Evolutionary conservation across 1,140 invertebrate species (phyloP).

Genomic region (Babylonia areolata): DNA sequence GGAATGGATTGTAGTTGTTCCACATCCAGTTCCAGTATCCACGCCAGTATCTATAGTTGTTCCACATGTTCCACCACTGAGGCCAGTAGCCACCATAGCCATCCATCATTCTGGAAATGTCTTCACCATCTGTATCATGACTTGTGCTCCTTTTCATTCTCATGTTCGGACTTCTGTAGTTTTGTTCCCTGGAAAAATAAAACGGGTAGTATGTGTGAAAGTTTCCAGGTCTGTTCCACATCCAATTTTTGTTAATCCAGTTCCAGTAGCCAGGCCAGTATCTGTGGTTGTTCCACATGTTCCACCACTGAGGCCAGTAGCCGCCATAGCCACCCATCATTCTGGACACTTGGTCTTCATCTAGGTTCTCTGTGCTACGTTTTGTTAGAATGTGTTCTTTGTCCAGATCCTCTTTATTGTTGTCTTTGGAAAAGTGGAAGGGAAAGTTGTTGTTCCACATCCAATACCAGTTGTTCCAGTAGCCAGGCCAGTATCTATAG

Average conservation of each 20-base stretch:
- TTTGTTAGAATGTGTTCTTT: conserved; percentile 4
- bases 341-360: neutral
- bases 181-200: neutral
- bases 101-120: neutral
- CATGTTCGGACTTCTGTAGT: neutral
- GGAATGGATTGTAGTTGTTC: neutral
- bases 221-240: neutral
- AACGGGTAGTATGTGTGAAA: neutral
- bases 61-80: neutral
- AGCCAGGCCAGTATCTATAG: conserved; percentile 27
- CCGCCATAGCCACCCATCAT: conserved; percentile 31
- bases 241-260: neutral
- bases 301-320: conserved; percentile 29
- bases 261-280: conserved; percentile 20
- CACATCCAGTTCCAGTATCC: neutral
- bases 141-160: neutral
- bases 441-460: conserved; percentile 17
- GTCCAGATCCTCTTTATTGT: neutral
- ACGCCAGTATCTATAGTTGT: conserved; percentile 9
- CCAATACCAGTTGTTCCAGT: conserved; percentile 15
- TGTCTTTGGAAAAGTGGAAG: neutral
- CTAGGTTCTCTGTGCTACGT: neutral
- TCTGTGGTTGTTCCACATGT: conserved; percentile 5
- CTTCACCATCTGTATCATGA: neutral
- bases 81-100: neutral